A percentile compares a stretch with the other conserved stretches of the same genome.
Evolutionary conservation across 2,888 invertebrate species (phyloP).

Genomic region (Cynaeus angustus): DNA sequence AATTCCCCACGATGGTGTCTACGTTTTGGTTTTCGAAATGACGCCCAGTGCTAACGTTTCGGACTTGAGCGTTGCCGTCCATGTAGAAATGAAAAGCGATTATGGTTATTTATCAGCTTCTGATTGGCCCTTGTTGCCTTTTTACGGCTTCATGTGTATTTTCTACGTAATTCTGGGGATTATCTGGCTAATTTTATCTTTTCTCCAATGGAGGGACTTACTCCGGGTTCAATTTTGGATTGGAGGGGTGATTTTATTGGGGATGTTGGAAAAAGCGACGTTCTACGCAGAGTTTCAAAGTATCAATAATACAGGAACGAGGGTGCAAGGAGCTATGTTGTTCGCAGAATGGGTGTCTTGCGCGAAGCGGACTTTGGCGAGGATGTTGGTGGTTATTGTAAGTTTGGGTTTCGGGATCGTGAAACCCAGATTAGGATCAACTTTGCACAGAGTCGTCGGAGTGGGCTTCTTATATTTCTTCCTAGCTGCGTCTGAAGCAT

Average conservation of each 20-base stretch:
- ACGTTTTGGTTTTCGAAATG: conserved; percentile 76
- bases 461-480: conserved; percentile 89
- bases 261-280: conserved; percentile 91
- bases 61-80: conserved; percentile 76
- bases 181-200: conserved; percentile 88
- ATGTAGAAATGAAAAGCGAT: conserved; percentile 83
- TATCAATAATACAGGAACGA: conserved; percentile 80
- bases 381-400: conserved; percentile 96
- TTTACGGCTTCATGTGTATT: conserved; percentile 92
- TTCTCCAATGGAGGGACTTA: conserved; percentile 92
- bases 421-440: conserved; percentile 92
- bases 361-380: conserved; percentile 90
- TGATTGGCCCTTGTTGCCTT: conserved; percentile 91
- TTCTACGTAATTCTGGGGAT: conserved; percentile 89
- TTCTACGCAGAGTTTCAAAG: conserved; percentile 92
- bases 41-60: conserved; percentile 65
- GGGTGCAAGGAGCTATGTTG: conserved; percentile 82
- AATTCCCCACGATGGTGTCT: conserved; percentile 82
- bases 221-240: conserved; percentile 97
- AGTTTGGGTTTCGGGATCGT: conserved; percentile 97
- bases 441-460: conserved; percentile 90
- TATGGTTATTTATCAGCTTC: conserved; percentile 91
- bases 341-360: conserved; percentile 94
- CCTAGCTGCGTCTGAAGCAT: conserved; percentile 89
- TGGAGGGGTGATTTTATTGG: conserved; percentile 90